Evolutionary conservation across 2,113 vertebrate genomes (phyloP).

Genomic region (Pelecanus crispus): DNA sequence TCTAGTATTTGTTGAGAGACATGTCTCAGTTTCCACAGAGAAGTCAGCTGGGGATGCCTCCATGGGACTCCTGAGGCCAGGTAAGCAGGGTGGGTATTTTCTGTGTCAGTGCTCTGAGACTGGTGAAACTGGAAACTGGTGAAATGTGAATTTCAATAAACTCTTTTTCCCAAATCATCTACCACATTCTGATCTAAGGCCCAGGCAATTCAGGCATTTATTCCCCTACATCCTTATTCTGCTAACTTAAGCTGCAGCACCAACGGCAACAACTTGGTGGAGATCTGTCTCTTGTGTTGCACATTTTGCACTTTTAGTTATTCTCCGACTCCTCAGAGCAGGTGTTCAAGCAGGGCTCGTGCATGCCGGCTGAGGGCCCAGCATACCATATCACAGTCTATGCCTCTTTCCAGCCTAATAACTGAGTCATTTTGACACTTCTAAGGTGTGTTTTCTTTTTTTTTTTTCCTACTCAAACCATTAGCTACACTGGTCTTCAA

Average conservation of each 20-base stretch:
- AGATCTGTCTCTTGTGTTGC: not conserved
- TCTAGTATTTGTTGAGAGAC: not conserved
- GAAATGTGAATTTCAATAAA: not conserved
- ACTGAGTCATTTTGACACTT: not conserved
- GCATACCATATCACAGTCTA: accelerated
- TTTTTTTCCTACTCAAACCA: not conserved
- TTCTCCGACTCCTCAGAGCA: accelerated
- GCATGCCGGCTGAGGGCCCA: not conserved
- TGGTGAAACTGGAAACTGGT: not conserved
- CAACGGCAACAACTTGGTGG: not conserved
- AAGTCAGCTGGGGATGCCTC: not conserved
- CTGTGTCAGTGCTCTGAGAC: not conserved
- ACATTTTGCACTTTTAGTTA: not conserved
- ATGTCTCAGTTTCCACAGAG: not conserved
- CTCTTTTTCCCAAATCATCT: not conserved
- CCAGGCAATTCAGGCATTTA: not conserved
- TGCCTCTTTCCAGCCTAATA: not conserved
- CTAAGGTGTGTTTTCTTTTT: not conserved
- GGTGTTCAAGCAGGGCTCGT: accelerated
- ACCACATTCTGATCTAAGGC: not conserved
- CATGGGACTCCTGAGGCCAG: not conserved
- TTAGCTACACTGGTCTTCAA: not conserved
- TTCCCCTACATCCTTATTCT: not conserved
- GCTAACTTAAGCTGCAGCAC: not conserved
- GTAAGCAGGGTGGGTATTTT: not conserved